Base-by-base conservation (phyloP, 1,140 invertebrate species). In the Sycobia sp. region DNA sequence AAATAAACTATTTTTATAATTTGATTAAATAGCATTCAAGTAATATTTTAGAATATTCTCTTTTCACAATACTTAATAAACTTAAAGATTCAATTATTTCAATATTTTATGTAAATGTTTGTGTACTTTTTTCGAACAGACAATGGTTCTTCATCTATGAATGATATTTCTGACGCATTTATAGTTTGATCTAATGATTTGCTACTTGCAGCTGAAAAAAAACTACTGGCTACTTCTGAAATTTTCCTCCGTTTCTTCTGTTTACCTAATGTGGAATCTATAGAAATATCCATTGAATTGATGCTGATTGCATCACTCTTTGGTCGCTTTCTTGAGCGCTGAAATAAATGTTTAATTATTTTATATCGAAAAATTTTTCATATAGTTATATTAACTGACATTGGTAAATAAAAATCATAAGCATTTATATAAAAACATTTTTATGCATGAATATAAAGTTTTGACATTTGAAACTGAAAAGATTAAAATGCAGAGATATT, bases 291-390 rank as follows among this genome's bases (percentile, higher is more conserved):
- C 73, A 77, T 77, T 1, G 76, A 77, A 63, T 69, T 76, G 13
- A 77, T 54, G 65, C 76, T 79, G 22, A 76, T 72, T 3, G 72
- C 75, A 69, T 81, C 77, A 39, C 77, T 79, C 38, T 78, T 79
- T 46, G 73, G 67, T 41, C 76, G 68, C 63, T 81, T 81, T 63
- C 78, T 76, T n/a, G 78, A 75, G 64, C 79, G 75, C 79, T 81
- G 56, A 27, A 66, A 63, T 14, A 39, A 46, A 43, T 20, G 10
- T 18, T 20, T 18, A 43, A 20, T 20, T 20, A 43, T 43, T 43
- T 10, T n/a, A 36, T 23, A 38, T 47, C 14, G 27, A 20, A 23
- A 25, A 39, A 18, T n/a, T n/a, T n/a, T n/a, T n/a, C n/a, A n/a
- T n/a, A n/a, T n/a, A n/a, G n/a, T n/a, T n/a, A n/a, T n/a, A n/a